phyloP scores from a whole-genome alignment of 2,797 vertebrate genomes.

The Girardinus metallicus region DNA sequence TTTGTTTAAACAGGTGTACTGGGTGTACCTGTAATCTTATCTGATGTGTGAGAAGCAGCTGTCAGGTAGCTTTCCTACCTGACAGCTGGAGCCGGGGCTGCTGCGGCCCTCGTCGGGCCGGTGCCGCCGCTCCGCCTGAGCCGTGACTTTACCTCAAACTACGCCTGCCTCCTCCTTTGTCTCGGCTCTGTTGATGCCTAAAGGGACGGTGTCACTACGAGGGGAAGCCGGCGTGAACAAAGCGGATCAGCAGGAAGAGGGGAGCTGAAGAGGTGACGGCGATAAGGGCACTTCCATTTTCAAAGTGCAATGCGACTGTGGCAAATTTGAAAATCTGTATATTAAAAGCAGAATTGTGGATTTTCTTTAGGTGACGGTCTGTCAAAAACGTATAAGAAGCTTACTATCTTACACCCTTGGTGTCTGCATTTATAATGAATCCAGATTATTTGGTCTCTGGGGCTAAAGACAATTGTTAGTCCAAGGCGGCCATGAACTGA shows the following conservation, averaged over 20 bases:
- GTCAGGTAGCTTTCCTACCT: conserved; percentile 71
- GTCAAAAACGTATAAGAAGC: not conserved
- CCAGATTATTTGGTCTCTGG: not conserved
- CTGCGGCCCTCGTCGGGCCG: conserved; percentile 8
- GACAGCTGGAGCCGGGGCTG: too few species aligned
- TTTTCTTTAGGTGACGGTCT: not conserved
- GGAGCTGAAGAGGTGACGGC: conserved; percentile 3
- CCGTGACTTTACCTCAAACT: conserved; percentile 68
- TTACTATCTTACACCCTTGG: not conserved
- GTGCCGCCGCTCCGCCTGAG: conserved; percentile 26
- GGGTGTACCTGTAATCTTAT: conserved; percentile 75
- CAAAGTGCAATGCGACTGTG: not conserved
- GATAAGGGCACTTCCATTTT: not conserved
- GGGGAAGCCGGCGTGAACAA: conserved; percentile 37
- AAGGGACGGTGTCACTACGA: conserved; percentile 64
- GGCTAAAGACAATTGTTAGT: not conserved
- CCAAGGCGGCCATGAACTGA: not conserved
- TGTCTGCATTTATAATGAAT: not conserved
- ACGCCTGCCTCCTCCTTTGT: conserved; percentile 44
- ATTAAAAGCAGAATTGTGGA: not conserved
- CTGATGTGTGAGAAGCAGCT: conserved; percentile 73
- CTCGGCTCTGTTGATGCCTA: conserved; percentile 69
- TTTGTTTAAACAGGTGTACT: conserved; percentile 71
- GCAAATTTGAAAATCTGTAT: not conserved
- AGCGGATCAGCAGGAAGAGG: not conserved